phyloP scores from a whole-genome alignment of 2,113 vertebrate genomes.

The Oryzias curvinotus region DNA sequence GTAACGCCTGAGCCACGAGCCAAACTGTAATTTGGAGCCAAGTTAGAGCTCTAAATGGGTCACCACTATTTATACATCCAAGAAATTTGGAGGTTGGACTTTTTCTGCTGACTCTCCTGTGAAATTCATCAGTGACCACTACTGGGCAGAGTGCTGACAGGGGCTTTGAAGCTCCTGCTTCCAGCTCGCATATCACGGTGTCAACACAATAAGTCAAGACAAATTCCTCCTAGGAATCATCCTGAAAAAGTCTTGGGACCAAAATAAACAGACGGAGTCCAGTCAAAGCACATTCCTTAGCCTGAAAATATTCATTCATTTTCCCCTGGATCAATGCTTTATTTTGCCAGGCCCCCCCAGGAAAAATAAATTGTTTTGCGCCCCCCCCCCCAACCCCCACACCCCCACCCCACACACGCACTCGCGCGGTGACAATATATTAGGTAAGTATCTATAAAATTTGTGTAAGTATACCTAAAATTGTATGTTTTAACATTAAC shows the following conservation, averaged over 20 bases:
- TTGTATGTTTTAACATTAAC: too few relatives aligned
- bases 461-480: too few relatives aligned
- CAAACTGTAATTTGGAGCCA: constrained; percentile 1
- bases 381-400: too few relatives aligned
- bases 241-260: constrained; percentile 41
- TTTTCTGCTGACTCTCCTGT: constrained; percentile 38
- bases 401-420: too few relatives aligned
- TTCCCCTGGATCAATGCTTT: constrained; percentile 21
- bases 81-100: constrained; percentile 11
- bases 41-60: constrained; percentile 17
- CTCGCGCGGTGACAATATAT: too few relatives aligned
- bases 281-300: constrained; percentile 48
- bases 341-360: too few relatives aligned
- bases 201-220: constrained; percentile 45
- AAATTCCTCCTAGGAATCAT: constrained; percentile 29
- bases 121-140: constrained; percentile 45
- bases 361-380: too few relatives aligned
- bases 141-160: constrained; percentile 43
- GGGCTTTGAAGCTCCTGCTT: constrained; percentile 34
- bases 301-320: constrained; percentile 18
- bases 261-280: constrained; percentile 46
- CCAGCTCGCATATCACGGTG: constrained; percentile 64
- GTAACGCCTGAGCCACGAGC: constrained; percentile 14
- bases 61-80: constrained; percentile 15
- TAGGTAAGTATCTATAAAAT: too few relatives aligned